Conservation (phyloP, 2,888 invertebrate species). For the Tenthredo notha region DNA sequence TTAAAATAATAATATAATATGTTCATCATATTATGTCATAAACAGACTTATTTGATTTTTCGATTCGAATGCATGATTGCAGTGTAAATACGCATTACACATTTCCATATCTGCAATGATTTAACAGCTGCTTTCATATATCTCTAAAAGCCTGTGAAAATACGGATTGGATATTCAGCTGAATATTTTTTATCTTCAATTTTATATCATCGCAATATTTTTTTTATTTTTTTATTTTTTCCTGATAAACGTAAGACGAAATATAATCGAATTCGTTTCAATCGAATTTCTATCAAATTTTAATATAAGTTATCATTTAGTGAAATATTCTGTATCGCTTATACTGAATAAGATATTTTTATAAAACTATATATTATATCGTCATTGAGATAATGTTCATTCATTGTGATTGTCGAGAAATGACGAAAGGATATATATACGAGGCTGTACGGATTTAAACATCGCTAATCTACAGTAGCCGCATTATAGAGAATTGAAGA, state of each 20-base stretch:
- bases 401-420: background rate
- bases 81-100: background rate
- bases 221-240: too few relatives aligned
- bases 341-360: background rate
- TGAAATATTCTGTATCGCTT: background rate
- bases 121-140: background rate
- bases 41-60: background rate
- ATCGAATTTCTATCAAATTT: background rate
- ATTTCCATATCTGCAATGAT: background rate
- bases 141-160: background rate
- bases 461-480: background rate
- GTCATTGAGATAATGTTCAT: background rate
- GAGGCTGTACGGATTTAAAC: background rate
- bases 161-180: background rate
- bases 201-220: background rate
- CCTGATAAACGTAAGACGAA: background rate
- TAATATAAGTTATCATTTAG: background rate
- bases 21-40: constrained; percentile 13
- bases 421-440: background rate
- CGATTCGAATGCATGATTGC: background rate
- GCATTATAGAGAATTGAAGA: background rate
- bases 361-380: background rate
- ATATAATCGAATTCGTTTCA: background rate
- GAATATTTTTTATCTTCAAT: background rate
- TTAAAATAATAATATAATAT: background rate